phyloP scores from a whole-genome alignment of 2,113 vertebrate genomes.

The Channa maculata region DNA sequence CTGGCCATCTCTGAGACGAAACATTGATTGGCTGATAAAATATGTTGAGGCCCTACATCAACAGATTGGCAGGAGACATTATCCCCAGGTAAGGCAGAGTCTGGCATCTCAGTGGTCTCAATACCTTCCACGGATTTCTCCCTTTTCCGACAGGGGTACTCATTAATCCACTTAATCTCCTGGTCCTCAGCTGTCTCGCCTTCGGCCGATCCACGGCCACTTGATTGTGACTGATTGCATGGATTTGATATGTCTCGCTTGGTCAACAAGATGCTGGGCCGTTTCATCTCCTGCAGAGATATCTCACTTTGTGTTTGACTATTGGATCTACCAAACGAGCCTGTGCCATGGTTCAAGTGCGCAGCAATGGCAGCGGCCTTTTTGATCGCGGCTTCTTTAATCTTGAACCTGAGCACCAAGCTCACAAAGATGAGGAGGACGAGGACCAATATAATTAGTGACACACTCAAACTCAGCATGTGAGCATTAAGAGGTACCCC shows the following conservation, averaged over 20 bases:
- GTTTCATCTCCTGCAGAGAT: conserved; percentile 73
- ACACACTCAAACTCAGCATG: conserved; percentile 81
- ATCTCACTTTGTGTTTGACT: conserved; percentile 41
- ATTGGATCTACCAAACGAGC: conserved; percentile 48
- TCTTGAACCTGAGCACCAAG: conserved; percentile 84
- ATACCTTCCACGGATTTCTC: conserved; percentile 60
- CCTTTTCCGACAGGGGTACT: conserved; percentile 81
- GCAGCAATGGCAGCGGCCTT: conserved; percentile 71
- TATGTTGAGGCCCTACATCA: conserved; percentile 67
- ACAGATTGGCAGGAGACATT: conserved; percentile 84
- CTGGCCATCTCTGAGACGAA: conserved; percentile 68
- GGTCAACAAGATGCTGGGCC: conserved; percentile 76
- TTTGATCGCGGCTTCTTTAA: conserved; percentile 75
- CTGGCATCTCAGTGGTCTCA: conserved; percentile 67
- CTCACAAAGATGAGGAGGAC: conserved; percentile 78
- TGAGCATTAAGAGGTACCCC: conserved; percentile 72
- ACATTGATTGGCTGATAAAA: conserved; percentile 49
- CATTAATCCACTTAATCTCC: conserved; percentile 91
- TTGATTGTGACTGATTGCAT: conserved; percentile 84
- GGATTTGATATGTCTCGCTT: conserved; percentile 70
- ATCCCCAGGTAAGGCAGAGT: conserved; percentile 85
- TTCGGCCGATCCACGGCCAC: conserved; percentile 88
- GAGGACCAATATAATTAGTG: conserved; percentile 84
- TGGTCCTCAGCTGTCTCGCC: conserved; percentile 91
- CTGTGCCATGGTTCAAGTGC: conserved; percentile 48